A percentile compares a stretch with the other conserved stretches of the same genome.
Conservation (phyloP, 92 coral and sea anemone species). For the Zoanthus sansibaricus region DNA sequence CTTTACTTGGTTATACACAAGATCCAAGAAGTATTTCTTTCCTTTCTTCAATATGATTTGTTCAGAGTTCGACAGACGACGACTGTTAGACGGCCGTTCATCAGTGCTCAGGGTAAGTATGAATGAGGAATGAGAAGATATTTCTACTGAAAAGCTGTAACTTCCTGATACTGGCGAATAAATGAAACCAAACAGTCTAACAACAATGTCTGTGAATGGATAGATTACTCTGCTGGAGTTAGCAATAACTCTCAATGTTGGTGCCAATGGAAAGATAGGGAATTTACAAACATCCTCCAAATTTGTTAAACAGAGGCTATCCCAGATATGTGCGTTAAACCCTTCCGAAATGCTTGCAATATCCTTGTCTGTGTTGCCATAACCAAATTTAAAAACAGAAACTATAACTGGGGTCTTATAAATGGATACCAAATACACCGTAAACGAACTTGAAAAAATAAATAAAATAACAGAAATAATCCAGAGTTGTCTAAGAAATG, state of each 20-base stretch:
- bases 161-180: constrained; percentile 46
- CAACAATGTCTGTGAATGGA: constrained; percentile 11
- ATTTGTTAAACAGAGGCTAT: neutral
- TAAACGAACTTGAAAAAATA: neutral
- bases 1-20: neutral
- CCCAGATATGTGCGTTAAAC: constrained; percentile 36
- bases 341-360: neutral
- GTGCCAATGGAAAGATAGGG: constrained; percentile 30
- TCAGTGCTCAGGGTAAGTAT: constrained; percentile 21
- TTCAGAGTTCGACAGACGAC: neutral
- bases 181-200: constrained; percentile 54
- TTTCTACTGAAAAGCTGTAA: constrained; percentile 32
- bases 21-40: constrained; percentile 27
- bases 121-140: constrained; percentile 15
- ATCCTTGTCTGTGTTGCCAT: neutral
- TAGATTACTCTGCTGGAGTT: neutral
- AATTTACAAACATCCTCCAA: constrained; percentile 15
- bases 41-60: neutral
- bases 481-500: neutral
- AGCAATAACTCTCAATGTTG: constrained; percentile 9
- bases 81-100: constrained; percentile 10
- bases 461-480: neutral
- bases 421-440: neutral
- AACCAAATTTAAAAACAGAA: neutral
- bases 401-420: neutral